Percentiles rank a stretch among this genome's conserved stretches.
Conservation (phyloP, 2,113 vertebrate genomes). For the Ammodytes dubius region DNA sequence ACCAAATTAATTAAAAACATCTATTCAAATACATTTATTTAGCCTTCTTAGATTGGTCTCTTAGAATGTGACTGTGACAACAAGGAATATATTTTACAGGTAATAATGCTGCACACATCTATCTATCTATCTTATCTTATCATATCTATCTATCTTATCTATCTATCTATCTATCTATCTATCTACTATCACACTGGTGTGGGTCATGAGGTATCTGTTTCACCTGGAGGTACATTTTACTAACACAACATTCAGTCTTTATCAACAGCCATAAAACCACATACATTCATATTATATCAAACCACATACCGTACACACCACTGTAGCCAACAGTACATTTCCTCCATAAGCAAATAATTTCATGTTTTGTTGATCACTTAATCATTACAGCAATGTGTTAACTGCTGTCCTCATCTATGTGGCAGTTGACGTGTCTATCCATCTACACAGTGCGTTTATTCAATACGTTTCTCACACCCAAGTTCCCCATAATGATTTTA, state of each 20-base stretch:
- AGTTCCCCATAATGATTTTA: slow-evolving; percentile 37
- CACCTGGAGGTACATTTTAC: not conserved
- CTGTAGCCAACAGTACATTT: too few relatives aligned
- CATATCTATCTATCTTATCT: too few relatives aligned
- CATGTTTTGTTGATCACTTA: not conserved
- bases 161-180: too few relatives aligned
- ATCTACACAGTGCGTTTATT: slow-evolving; percentile 3
- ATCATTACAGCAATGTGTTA: not conserved
- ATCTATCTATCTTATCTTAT: too few relatives aligned
- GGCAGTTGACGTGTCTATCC: slow-evolving; percentile 11
- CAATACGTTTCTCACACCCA: not conserved
- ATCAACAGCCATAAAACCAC: not conserved
- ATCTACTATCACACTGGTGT: not conserved
- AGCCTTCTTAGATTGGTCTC: too few relatives aligned
- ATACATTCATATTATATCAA: not conserved
- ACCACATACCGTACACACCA: too few relatives aligned
- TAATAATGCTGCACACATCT: too few relatives aligned
- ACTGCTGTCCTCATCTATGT: slow-evolving; percentile 14
- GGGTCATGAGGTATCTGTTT: not conserved
- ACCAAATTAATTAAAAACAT: too few relatives aligned
- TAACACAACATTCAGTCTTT: not conserved
- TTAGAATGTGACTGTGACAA: too few relatives aligned
- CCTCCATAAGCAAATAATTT: not conserved
- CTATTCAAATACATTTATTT: too few relatives aligned
- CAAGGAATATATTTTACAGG: too few relatives aligned